Base-by-base conservation (phyloP, 2,888 invertebrate genomes). In the Hypercompe scribonia region DNA sequence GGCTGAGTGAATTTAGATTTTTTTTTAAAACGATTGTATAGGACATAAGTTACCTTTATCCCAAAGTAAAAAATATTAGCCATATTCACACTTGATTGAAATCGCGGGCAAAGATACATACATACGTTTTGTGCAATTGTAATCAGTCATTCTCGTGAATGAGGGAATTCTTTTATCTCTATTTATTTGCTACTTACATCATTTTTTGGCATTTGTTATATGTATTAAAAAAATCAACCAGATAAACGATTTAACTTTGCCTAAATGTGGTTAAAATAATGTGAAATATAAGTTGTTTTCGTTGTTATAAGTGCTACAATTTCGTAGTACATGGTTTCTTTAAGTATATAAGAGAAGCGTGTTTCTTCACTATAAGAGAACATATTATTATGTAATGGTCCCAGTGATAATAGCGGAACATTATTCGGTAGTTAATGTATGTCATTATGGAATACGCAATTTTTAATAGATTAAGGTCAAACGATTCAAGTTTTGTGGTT, bases 381-480 rank as follows among this genome's bases (percentile, higher is more conserved):
- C 76, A 64, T 82, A 79, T 73, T 74, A 70, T 80, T 77, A 79
- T 58, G 72, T 79, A 83, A 83, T 81, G 73, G 75, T 68, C 72
- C 69, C 64, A n/a, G 70, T 79, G 73, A 79, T 82, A 79, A 82
- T 79, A 75, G 68, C 28, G 28, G 65, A 77, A 78, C 76, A 82
- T 83, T 83, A 83, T 79, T 74, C 81, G 68, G 78, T 76, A 76
- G 74, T 78, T 84, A 84, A 81, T 79, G 79, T 76, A 69, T 79
- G 77, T 74, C 76, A 71, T 79, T 74, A 78, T 72, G 68, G 78
- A 70, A 77, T 74, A 72, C 75, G 74, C 77, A 77, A 83, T 84
- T 81, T 84, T 84, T 79, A 74, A 79, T 68, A 79, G 78, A 84
- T 84, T 84, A 84, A 81, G 84, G 84, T 75, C 78, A 81, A 84